Evolutionary conservation across 2,888 invertebrate species (phyloP).

Genomic region (Rhingia campestris): DNA sequence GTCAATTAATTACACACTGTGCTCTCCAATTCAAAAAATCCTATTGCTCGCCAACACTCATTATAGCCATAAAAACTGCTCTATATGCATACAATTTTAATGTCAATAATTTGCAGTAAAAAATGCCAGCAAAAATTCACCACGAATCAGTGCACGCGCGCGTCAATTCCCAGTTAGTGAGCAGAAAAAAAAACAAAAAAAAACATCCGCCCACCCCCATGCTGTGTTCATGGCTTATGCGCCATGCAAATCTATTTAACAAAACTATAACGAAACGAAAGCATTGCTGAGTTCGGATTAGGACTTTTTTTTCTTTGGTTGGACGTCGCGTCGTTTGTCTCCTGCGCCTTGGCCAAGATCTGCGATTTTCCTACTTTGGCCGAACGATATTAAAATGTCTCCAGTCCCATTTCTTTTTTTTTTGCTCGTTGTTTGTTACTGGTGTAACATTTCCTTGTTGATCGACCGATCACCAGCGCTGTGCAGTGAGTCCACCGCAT

Average conservation of each 20-base stretch:
- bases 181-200: not conserved
- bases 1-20: too few relatives aligned
- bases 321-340: conserved; percentile 32
- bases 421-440: conserved; percentile 41
- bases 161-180: conserved; percentile 53
- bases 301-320: conserved; percentile 29
- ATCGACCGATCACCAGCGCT: conserved; percentile 53
- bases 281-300: conserved; percentile 22
- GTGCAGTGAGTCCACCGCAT: conserved; percentile 35
- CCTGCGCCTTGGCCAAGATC: conserved; percentile 42
- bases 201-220: conserved; percentile 58
- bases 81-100: conserved; percentile 62
- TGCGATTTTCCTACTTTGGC: conserved; percentile 49
- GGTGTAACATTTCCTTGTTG: conserved; percentile 72
- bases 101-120: conserved; percentile 69
- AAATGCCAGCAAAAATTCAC: conserved; percentile 52
- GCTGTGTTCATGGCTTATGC: conserved; percentile 48
- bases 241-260: conserved; percentile 69
- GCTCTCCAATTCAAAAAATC: not conserved
- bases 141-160: conserved; percentile 50
- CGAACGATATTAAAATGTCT: conserved; percentile 74
- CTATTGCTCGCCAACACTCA: conserved; percentile 28
- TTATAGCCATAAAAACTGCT: conserved; percentile 54
- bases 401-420: conserved; percentile 56
- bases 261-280: conserved; percentile 53